Evolutionary conservation across 2,888 invertebrate genomes (phyloP).

Genomic region (Poecilus cupreus): DNA sequence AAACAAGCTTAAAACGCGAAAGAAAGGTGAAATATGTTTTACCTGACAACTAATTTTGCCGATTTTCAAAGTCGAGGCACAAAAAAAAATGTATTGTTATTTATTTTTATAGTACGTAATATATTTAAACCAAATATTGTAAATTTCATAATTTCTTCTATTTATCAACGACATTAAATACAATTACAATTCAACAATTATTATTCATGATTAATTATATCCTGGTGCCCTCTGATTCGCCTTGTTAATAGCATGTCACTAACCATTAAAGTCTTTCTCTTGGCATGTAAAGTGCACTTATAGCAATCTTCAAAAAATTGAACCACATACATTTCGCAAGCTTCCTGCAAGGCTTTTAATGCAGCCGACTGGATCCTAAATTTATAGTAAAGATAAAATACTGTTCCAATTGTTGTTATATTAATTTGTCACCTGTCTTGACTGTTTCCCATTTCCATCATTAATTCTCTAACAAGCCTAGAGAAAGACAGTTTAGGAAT

Average conservation of each 20-base stretch:
- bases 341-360: constrained; percentile 73
- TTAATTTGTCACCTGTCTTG: neutral
- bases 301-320: constrained; percentile 74
- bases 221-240: constrained; percentile 68
- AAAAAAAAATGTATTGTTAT: too few relatives aligned
- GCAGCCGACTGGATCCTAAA: constrained; percentile 64
- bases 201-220: constrained; percentile 48
- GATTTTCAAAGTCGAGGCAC: too few relatives aligned
- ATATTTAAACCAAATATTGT: constrained; percentile 35
- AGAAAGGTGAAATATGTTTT: too few relatives aligned
- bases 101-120: too few relatives aligned
- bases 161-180: neutral
- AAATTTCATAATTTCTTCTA: constrained; percentile 12
- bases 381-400: neutral
- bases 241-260: constrained; percentile 73
- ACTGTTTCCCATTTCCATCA: constrained; percentile 63
- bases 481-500: constrained; percentile 73
- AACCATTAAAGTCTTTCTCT: constrained; percentile 72
- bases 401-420: neutral
- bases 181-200: neutral
- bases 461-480: constrained; percentile 72
- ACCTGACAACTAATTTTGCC: too few relatives aligned
- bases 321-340: constrained; percentile 73
- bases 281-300: constrained; percentile 71
- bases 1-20: too few relatives aligned